These are phyloP conservation scores for Itoplectis maculator DNA, from an alignment of 2,888 invertebrate species.

Conservation along the genomic window DNA sequence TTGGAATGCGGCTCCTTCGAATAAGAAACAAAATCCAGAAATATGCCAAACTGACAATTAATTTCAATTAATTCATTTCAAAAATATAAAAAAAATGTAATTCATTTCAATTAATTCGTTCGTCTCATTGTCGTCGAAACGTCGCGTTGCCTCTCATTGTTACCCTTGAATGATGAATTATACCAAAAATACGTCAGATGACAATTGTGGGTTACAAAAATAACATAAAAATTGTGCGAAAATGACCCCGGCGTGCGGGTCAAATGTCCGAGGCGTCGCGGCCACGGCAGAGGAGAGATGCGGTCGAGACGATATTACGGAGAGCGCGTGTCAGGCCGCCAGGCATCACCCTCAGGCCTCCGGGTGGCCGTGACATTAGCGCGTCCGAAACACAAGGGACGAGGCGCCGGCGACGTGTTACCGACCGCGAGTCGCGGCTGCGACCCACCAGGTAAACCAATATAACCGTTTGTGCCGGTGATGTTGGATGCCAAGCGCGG, in stretches of 20 bases:
- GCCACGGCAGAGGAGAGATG: not conserved
- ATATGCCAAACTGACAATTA: no score
- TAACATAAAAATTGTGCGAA: no score
- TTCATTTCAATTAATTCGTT: no score
- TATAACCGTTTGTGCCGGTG: slow-evolving; percentile 59
- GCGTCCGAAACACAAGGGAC: slow-evolving; percentile 32
- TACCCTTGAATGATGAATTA: no score
- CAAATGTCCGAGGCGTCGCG: slow-evolving; percentile 6
- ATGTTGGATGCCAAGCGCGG: slow-evolving; percentile 28
- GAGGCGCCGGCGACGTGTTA: slow-evolving; percentile 27
- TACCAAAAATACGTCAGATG: no score
- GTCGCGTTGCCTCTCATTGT: no score
- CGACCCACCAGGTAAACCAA: slow-evolving; percentile 62
- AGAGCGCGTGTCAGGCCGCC: slow-evolving; percentile 48
- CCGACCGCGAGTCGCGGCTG: slow-evolving; percentile 57
- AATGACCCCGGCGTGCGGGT: not conserved
- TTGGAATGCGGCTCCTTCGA: no score
- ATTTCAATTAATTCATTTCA: no score
- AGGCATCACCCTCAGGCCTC: slow-evolving; percentile 68
- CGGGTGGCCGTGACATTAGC: slow-evolving; percentile 69
- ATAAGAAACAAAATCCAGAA: no score
- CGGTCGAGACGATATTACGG: slow-evolving; percentile 45
- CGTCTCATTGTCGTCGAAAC: no score
- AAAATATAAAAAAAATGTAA: no score
- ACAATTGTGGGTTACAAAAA: no score